Evolutionary conservation across 2,888 invertebrate species (phyloP), one percentile per base, ranked within the genome.

Genomic region (Desoria tigrina): DNA sequence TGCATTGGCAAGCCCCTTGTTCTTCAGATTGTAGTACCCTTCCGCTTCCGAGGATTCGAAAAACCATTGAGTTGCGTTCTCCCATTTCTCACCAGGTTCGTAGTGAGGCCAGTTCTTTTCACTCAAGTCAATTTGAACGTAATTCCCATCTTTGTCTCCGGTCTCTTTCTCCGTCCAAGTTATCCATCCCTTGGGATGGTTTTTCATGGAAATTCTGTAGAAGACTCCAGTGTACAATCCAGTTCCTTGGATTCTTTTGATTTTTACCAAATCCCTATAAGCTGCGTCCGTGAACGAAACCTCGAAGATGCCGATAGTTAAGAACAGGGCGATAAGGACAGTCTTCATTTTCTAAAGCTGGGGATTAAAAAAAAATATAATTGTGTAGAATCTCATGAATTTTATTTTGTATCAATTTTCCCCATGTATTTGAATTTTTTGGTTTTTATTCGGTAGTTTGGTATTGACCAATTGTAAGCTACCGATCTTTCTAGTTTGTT

Each of bases 121-220:
- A 1, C 2, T 27, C n/a, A 27, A 14, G n/a, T 60, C 60, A 28
- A 60, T 45, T 50, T 60, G 50, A 21, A 60, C 3, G 26, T 45
- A 60, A 45, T 50, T 27, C 16, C 27, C 50, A n/a, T 6, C 23
- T 9, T 32, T 6, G 18, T 55, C 55, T 3, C 32, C 32, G 9
- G 16, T 16, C 21, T 23, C 18, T 27, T 27, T n/a, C 18, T 26
- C 32, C 1, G 69, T 68, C 11, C 62, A 60, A 14, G 45, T 60
- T 14, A 51, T 50, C 26, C 57, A 59, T 39, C 39, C 21, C 53
- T 72, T 50, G 28, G 65, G 66, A 42, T 78, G 55, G n/a, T 9
- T 6, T 18, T 53, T 53, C 61, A 62, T 27, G 1, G 18, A 18
- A 24, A 62, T 27, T 21, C 42, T 54, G 28, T 62, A 62, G 26